A percentile compares a stretch with the other conserved stretches of the same genome.
phyloP scores from a whole-genome alignment of 2,113 vertebrate species.

The Ammodytes marinus region DNA sequence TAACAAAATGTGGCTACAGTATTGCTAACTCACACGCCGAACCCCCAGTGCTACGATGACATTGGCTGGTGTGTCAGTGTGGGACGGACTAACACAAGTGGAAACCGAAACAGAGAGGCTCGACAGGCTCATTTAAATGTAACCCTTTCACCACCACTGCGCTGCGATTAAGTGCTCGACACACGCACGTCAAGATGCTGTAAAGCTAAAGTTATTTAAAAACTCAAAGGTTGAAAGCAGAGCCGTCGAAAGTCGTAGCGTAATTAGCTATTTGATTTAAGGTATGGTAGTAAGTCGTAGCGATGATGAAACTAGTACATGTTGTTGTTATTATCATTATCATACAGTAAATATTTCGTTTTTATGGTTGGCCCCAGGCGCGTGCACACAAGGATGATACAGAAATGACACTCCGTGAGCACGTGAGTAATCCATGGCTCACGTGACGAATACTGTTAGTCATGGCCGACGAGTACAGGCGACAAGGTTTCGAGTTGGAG shows the following conservation, averaged over 20 bases:
- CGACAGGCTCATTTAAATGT: slow-evolving; percentile 63
- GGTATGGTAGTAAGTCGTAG: too few relatives aligned
- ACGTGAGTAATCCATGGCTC: slow-evolving; percentile 80
- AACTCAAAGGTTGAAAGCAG: background rate
- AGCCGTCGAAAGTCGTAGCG: too few relatives aligned
- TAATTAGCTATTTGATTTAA: too few relatives aligned
- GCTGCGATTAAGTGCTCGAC: background rate
- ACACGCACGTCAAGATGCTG: fast-evolving
- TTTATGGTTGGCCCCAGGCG: background rate
- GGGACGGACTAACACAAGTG: slow-evolving; percentile 5
- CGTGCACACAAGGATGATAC: background rate
- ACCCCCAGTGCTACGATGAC: slow-evolving; percentile 3
- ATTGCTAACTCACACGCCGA: background rate
- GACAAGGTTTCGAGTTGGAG: slow-evolving; percentile 87
- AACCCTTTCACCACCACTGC: slow-evolving; percentile 55
- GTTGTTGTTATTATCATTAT: background rate
- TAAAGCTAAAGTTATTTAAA: background rate
- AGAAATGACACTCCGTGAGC: slow-evolving; percentile 44
- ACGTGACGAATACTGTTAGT: slow-evolving; percentile 84
- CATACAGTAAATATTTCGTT: too few relatives aligned
- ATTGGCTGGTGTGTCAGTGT: slow-evolving; percentile 28
- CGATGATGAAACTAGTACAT: background rate
- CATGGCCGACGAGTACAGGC: slow-evolving; percentile 88
- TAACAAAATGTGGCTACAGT: background rate
- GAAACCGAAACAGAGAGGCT: slow-evolving; percentile 56